phyloP scores from a whole-genome alignment of 1,140 invertebrate species.

The Cheumatopsyche charites region DNA sequence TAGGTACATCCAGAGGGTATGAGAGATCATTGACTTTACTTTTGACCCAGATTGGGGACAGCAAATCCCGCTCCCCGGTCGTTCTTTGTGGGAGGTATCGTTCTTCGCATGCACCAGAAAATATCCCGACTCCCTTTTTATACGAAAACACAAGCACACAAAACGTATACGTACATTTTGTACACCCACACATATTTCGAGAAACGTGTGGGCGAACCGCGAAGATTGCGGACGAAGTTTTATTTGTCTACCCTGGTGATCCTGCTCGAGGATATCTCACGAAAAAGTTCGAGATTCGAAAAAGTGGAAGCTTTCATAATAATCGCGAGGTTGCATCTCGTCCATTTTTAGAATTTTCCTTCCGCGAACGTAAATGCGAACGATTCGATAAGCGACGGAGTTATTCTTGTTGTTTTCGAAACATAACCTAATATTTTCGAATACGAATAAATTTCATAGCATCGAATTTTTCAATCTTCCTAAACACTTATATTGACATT shows the following conservation, averaged over 20 bases:
- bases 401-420: no score
- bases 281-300: not conserved
- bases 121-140: conserved; percentile 23
- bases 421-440: no score
- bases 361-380: no score
- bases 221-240: conserved; percentile 25
- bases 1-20: not conserved
- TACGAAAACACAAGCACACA: no score
- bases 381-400: no score
- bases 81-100: not conserved
- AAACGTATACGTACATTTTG: conserved; percentile 14
- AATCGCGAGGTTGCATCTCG: not conserved
- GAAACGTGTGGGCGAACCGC: not conserved
- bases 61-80: conserved; percentile 23
- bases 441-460: no score
- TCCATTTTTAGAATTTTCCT: not conserved
- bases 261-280: not conserved
- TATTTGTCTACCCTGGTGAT: conserved; percentile 14
- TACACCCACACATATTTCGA: conserved; percentile 8
- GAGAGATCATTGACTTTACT: conserved; percentile 34
- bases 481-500: no score
- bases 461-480: no score
- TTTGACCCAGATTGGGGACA: conserved; percentile 38
- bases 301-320: not conserved
- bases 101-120: conserved; percentile 33